These are phyloP conservation scores for Aethes cnicana DNA, from an alignment of 2,888 invertebrate species.

Conservation along the genomic window DNA sequence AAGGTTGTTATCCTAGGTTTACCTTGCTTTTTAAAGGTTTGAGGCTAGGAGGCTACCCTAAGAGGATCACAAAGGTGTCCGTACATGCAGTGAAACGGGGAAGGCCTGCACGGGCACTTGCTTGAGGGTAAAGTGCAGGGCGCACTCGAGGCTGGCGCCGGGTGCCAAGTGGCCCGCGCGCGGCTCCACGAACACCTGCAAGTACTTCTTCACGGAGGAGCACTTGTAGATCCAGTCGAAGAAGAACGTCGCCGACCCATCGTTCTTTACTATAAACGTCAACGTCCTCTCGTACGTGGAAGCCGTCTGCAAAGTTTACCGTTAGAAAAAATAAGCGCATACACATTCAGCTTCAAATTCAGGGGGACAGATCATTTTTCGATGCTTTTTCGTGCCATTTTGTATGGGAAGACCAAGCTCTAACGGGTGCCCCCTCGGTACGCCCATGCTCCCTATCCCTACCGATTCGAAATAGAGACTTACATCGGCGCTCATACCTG, in stretches of 20 bases:
- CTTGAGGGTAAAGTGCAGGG: constrained; percentile 59
- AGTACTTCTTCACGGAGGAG: constrained; percentile 61
- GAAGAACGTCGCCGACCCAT: constrained; percentile 72
- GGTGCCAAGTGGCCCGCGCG: constrained; percentile 63
- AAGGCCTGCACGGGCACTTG: constrained; percentile 67
- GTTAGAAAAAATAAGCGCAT: too few species aligned
- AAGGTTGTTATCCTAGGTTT: too few species aligned
- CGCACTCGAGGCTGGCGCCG: constrained; percentile 57
- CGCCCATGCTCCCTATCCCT: too few species aligned
- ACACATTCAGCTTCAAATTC: too few species aligned
- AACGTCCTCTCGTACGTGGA: constrained; percentile 70
- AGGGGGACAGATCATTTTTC: too few species aligned
- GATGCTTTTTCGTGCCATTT: too few species aligned
- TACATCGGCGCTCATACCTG: too few species aligned
- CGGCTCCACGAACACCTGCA: constrained; percentile 63
- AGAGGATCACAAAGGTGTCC: constrained; percentile 30
- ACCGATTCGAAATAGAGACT: too few species aligned
- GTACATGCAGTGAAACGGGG: constrained; percentile 62
- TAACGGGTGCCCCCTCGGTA: too few species aligned
- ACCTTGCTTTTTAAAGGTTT: too few species aligned
- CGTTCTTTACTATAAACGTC: constrained; percentile 65
- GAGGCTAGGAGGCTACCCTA: too few species aligned
- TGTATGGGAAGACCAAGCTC: too few species aligned
- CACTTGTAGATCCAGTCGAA: constrained; percentile 66
- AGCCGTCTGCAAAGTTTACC: constrained; percentile 62